Percentiles rank a stretch among this genome's conserved stretches.
These are phyloP conservation scores for Anarrhichthys ocellatus DNA, from an alignment of 2,113 vertebrate genomes.

Conservation along the genomic window DNA sequence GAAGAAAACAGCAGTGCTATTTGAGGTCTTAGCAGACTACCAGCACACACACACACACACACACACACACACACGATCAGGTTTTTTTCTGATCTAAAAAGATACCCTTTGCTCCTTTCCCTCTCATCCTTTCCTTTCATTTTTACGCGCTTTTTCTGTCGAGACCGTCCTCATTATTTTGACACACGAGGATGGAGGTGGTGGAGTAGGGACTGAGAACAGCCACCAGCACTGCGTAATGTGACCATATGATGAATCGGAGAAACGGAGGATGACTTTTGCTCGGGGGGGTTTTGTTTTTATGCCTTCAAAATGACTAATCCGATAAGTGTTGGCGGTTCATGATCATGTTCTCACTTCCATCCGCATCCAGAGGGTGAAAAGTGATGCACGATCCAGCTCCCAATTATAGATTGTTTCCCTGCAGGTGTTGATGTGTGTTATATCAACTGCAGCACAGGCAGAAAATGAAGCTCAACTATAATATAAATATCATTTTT, in stretches of 20 bases:
- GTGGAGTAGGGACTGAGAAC: not conserved
- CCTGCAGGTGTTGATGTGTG: not conserved
- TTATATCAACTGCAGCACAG: not conserved
- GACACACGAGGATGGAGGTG: slow-evolving; percentile 3
- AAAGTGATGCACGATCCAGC: not conserved
- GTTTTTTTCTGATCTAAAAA: not conserved
- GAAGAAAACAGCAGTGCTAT: slow-evolving; percentile 17
- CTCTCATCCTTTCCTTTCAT: slow-evolving; percentile 33
- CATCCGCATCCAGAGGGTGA: not conserved
- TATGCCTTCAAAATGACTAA: not conserved
- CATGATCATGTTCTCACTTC: slow-evolving; percentile 1
- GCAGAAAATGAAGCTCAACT: not conserved
- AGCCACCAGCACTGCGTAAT: not conserved
- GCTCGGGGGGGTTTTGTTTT: not conserved
- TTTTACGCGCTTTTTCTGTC: slow-evolving; percentile 15
- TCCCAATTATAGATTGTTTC: not conserved
- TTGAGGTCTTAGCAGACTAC: not conserved
- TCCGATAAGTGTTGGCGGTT: not conserved
- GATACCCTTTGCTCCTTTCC: slow-evolving; percentile 16
- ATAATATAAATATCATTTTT: too few relatives aligned
- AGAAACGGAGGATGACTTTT: not conserved
- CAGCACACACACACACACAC: slow-evolving; percentile 30
- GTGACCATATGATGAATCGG: not conserved
- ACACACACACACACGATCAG: not conserved
- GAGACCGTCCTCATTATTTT: slow-evolving; percentile 48